phyloP scores from a whole-genome alignment of 2,797 vertebrate genomes.

The Sardinella longiceps region DNA sequence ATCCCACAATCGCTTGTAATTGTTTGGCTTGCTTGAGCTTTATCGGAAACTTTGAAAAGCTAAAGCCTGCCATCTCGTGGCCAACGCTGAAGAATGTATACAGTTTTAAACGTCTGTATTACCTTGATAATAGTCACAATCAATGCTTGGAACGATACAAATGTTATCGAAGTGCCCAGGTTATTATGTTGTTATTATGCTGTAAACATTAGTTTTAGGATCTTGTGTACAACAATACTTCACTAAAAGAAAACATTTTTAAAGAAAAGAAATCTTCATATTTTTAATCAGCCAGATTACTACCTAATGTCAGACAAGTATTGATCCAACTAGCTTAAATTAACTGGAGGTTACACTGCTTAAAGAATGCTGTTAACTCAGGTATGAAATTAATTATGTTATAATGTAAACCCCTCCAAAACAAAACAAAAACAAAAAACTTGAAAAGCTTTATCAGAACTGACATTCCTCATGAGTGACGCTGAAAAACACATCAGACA shows the following conservation, averaged over 20 bases:
- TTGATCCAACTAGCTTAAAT: not conserved
- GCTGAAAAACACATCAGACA: conserved; percentile 31
- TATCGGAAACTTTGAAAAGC: not conserved
- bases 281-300: conserved; percentile 22
- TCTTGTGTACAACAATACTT: not conserved
- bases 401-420: conserved; percentile 17
- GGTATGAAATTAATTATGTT: not conserved
- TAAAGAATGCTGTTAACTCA: conserved; percentile 11
- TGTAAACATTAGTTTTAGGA: not conserved
- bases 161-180: not conserved
- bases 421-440: conserved; percentile 1
- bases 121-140: not conserved
- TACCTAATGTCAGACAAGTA: conserved; percentile 13
- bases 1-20: conserved; percentile 8
- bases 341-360: not conserved
- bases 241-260: conserved; percentile 11
- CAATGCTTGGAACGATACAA: not conserved
- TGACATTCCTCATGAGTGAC: not conserved
- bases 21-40: not conserved
- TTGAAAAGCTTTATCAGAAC: not conserved
- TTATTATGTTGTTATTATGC: not conserved
- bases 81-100: not conserved
- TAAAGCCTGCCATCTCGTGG: conserved; percentile 16
- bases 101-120: not conserved
- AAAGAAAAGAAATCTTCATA: not conserved